Evolutionary conservation across 2,113 vertebrate species (phyloP), one percentile per base, ranked within the genome.

Genomic region (Psephotus haematonotus): DNA sequence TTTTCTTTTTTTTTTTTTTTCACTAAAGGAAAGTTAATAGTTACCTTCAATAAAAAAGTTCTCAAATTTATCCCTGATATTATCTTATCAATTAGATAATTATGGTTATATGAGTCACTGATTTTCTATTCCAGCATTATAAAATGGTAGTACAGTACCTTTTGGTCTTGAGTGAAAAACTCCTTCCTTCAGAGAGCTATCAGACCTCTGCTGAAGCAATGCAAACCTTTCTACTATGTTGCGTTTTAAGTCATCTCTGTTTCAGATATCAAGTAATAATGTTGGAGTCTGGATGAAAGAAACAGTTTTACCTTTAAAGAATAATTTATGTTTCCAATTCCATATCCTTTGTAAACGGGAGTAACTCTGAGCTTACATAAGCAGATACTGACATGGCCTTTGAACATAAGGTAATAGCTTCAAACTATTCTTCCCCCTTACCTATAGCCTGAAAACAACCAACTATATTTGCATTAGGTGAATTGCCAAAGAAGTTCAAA

Each of bases 291-390:
- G 35, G 22, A 75, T 72, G 35, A 88, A 95, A 92, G 9, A 93
- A 90, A 83, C 10, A 50, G 24, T 70, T 90, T 94, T 93, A 68
- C 9, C 29, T 80, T 88, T 91, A 83, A 49, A 59, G 86, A 71
- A 43, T 10, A 90, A 89, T 75, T 92, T 91, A 37, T 13, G 17
- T 91, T 90, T 93, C 29, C 11, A 83, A 25, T 88, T 97, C 70
- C 9, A 47, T 3, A 57, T 64, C 24, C 18, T 94, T 76, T 95
- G 20, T 81, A 72, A 70, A 85, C 52, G 29, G 23, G 39, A 88
- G 19, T n/a, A 77, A 85, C 3, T 46, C 23, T 52, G 53, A 75
- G 17, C 43, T 82, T 84, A 76, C 1, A 8, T 57, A 75, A 71
- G n/a, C 25, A 93, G 24, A 85, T 57, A 76, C 13, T 78, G 70